Base-by-base conservation (phyloP, 2,888 invertebrate species). In the Pheosia gnoma region DNA sequence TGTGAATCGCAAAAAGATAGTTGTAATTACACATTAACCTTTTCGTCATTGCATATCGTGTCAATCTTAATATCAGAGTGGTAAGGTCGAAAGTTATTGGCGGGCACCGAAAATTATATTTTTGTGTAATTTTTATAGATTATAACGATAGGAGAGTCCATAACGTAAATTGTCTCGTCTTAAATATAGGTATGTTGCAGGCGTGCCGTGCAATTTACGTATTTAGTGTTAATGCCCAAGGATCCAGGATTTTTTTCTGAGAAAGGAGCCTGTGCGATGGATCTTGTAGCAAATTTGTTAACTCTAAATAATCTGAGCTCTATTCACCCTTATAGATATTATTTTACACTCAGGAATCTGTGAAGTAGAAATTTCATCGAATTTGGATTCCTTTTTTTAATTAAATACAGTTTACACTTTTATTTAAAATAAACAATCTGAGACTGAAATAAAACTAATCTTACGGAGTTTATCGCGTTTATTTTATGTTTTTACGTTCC, bases 161-260 rank as follows among this genome's bases (percentile, higher is more conserved):
- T 83, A 81, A 79, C 68, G 79, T 79, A 82, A 82, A 81, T 81
- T 76, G 72, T 77, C 68, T 71, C 66, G 70, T 70, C 72, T 75
- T 63, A 61, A 67, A 74, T 75, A 69, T 67, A 69, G 66, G 63
- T 62, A 54, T 74, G 75, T 67, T 64, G 49, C 60, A 59, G 72
- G 57, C 39, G 45, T 63, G 66, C 59, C 59, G 59, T 39, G 60
- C 65, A 67, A 75, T 67, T 72, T 62, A 59, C 68, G 63, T 58
- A 55, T 69, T 71, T 59, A 64, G 57, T 63, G 13, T 59, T 25
- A 70, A 67, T 66, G 71, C 67, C 72, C 63, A 8, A 1, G 25
- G 39, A 41, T 57, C 47, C 52, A 57, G 6, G 60, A 6, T 58
- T 67, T 65, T 62, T 61, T 58, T 7, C 25, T 25, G 25, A 25